phyloP scores from a whole-genome alignment of 2,113 vertebrate genomes.

The Tachuris rubrigastra region DNA sequence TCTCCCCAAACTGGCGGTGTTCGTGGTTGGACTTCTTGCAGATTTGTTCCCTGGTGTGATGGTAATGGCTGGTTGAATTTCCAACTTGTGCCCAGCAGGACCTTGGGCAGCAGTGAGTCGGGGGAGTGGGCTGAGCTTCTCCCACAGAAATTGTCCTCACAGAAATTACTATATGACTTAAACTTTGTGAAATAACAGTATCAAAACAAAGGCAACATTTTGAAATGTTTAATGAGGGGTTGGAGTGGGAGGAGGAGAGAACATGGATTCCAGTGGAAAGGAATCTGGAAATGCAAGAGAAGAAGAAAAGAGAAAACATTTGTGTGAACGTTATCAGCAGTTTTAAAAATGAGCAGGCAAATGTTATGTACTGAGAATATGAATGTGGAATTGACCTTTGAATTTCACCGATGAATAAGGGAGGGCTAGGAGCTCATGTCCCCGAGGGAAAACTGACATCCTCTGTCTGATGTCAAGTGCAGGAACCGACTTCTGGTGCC shows the following conservation, averaged over 20 bases:
- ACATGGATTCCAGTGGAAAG: constrained; percentile 33
- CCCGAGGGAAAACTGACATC: not conserved
- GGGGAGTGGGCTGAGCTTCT: not conserved
- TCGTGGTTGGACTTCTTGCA: not conserved
- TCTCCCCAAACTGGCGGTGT: not conserved
- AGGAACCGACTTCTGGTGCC: not conserved
- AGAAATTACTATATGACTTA: not conserved
- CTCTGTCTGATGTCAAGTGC: not conserved
- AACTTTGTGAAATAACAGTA: not conserved
- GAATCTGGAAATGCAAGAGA: constrained; percentile 44
- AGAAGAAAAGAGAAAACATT: not conserved
- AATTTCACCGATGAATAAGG: not conserved
- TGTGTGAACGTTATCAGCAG: not conserved
- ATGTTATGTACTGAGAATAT: not conserved
- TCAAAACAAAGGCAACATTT: constrained; percentile 64
- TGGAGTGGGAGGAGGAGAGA: constrained; percentile 13
- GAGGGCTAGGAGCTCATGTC: not conserved
- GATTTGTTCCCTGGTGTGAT: not conserved
- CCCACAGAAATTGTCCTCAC: not conserved
- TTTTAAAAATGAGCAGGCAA: not conserved
- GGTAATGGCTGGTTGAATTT: not conserved
- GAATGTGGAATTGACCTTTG: not conserved
- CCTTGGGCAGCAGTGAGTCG: not conserved
- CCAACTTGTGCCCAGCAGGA: not conserved
- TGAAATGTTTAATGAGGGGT: constrained; percentile 16